phyloP scores from a whole-genome alignment of 2,797 vertebrate genomes.

The Pteropus rufus region DNA sequence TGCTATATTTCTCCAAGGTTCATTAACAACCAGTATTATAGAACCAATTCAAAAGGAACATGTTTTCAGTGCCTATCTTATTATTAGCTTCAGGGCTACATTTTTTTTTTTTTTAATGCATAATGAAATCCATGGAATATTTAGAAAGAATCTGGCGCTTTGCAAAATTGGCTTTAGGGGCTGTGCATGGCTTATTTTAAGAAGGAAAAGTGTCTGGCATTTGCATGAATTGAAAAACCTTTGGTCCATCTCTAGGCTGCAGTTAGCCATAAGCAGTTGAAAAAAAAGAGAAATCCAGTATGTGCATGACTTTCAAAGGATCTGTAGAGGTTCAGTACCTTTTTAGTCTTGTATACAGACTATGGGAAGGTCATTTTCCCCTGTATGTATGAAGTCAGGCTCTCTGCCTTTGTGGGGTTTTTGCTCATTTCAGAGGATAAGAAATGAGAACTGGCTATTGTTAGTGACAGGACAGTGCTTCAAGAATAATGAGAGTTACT shows the following conservation, averaged over 20 bases:
- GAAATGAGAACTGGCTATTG: slow-evolving; percentile 46
- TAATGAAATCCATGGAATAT: slow-evolving; percentile 62
- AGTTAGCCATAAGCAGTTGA: neutral
- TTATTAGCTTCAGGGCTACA: slow-evolving; percentile 59
- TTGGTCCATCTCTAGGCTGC: slow-evolving; percentile 1
- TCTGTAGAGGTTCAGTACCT: neutral
- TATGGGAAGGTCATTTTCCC: slow-evolving; percentile 42
- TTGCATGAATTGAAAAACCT: slow-evolving; percentile 15
- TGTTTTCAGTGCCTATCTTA: slow-evolving; percentile 53
- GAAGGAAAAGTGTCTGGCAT: neutral
- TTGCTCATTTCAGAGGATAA: slow-evolving; percentile 28
- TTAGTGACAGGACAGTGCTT: slow-evolving; percentile 61
- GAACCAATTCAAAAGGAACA: slow-evolving; percentile 57
- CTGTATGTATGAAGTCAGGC: neutral
- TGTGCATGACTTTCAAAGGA: slow-evolving; percentile 37
- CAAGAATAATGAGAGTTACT: slow-evolving; percentile 59
- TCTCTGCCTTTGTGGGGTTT: neutral
- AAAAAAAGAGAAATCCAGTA: neutral
- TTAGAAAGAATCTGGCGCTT: slow-evolving; percentile 52
- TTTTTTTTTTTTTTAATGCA: slow-evolving; percentile 16
- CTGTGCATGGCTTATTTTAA: slow-evolving; percentile 24
- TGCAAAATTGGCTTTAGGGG: slow-evolving; percentile 32
- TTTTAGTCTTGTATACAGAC: neutral
- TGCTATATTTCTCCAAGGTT: slow-evolving; percentile 55
- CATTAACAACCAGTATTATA: slow-evolving; percentile 52